Evolutionary conservation across 1,140 invertebrate genomes (phyloP).

Genomic region (Lordiphosa mommai): DNA sequence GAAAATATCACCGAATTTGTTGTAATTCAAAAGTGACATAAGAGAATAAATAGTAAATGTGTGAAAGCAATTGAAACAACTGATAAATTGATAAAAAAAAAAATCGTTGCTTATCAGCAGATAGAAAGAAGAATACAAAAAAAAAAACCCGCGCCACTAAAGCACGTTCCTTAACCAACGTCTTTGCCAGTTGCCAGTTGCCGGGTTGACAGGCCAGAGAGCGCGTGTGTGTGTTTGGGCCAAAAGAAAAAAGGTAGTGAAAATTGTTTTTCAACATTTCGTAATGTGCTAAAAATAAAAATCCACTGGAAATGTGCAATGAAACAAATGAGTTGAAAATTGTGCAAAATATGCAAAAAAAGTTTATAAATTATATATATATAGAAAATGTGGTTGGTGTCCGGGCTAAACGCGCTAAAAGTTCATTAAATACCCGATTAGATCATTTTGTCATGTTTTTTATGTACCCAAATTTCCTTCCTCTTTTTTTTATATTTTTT

Average conservation of each 20-base stretch:
- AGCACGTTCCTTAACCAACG: slow-evolving; percentile 28
- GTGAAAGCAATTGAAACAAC: slow-evolving; percentile 38
- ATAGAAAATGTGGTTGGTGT: slow-evolving; percentile 3
- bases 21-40: neutral
- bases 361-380: slow-evolving; percentile 1
- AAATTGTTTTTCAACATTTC: slow-evolving; percentile 28
- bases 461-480: neutral
- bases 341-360: slow-evolving; percentile 22
- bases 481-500: slow-evolving; percentile 5
- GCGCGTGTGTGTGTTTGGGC: slow-evolving; percentile 12
- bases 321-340: slow-evolving; percentile 27
- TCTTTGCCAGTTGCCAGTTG: slow-evolving; percentile 29
- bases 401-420: slow-evolving; percentile 3
- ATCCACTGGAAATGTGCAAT: slow-evolving; percentile 57
- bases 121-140: slow-evolving; percentile 15
- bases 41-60: slow-evolving; percentile 27
- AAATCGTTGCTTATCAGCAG: slow-evolving; percentile 36
- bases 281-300: slow-evolving; percentile 68
- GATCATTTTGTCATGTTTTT: slow-evolving; percentile 10
- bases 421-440: slow-evolving; percentile 12
- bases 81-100: slow-evolving; percentile 34
- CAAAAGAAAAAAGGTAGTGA: slow-evolving; percentile 19
- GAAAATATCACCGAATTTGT: neutral
- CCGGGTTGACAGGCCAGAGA: slow-evolving; percentile 19
- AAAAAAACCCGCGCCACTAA: slow-evolving; percentile 9